Evolutionary conservation across 2,113 vertebrate species (phyloP).

Genomic region (Bettongia penicillata): DNA sequence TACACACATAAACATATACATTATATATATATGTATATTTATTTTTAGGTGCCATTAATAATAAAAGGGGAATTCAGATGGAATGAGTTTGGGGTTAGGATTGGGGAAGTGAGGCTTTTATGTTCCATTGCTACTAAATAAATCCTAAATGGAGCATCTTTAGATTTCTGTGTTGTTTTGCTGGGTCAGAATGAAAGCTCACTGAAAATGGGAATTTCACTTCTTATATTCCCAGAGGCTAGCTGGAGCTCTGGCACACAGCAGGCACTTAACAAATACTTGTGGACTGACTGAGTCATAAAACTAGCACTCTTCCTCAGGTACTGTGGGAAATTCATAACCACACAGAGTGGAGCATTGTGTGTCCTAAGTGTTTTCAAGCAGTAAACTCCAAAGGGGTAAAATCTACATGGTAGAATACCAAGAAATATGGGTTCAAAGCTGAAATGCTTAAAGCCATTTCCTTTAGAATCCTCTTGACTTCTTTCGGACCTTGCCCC

Average conservation of each 20-base stretch:
- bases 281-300: neutral
- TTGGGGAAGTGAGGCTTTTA: neutral
- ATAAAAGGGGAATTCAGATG: neutral
- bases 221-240: neutral
- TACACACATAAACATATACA: neutral
- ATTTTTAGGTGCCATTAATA: neutral
- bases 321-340: neutral
- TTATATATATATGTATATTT: neutral
- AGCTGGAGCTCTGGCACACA: neutral
- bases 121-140: neutral
- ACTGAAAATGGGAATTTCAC: neutral
- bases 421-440: neutral
- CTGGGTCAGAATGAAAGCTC: neutral
- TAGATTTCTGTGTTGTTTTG: neutral
- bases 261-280: neutral
- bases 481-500: conserved; percentile 7
- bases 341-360: neutral
- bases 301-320: neutral
- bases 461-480: conserved; percentile 3
- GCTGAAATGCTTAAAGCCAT: neutral
- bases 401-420: neutral
- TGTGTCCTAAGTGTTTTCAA: neutral
- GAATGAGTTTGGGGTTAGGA: neutral
- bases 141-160: neutral
- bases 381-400: neutral